Percentiles rank a stretch among this genome's conserved stretches.
phyloP scores from a whole-genome alignment of 2,797 vertebrate genomes.

The Acipenser transmontanus region DNA sequence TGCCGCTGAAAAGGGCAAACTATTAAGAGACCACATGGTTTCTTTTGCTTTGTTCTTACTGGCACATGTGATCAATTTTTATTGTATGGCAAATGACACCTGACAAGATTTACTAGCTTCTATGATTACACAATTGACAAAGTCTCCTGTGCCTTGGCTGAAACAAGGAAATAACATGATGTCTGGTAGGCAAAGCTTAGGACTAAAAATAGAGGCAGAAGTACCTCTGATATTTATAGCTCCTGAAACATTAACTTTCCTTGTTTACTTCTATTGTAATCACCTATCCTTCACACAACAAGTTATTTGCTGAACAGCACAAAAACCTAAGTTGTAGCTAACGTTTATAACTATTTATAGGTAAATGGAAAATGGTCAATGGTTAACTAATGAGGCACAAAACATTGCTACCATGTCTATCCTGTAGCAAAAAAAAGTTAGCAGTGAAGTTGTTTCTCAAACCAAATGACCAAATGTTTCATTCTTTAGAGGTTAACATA shows the following conservation, averaged over 20 bases:
- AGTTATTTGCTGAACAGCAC: conserved; percentile 26
- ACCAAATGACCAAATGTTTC: no score
- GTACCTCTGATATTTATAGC: conserved; percentile 70
- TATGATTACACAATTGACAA: conserved; percentile 44
- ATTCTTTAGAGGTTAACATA: no score
- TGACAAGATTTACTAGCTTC: conserved; percentile 40
- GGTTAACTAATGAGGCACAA: no score
- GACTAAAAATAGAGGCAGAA: conserved; percentile 57
- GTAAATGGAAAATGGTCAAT: background rate
- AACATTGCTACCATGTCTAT: no score
- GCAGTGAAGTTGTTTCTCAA: no score
- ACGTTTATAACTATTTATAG: conserved; percentile 1
- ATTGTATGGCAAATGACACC: conserved; percentile 41
- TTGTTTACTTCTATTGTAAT: conserved; percentile 40
- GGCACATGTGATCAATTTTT: no score
- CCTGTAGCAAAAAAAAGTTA: no score
- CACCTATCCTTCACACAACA: conserved; percentile 27
- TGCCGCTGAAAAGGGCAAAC: conserved; percentile 66
- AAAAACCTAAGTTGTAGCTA: conserved; percentile 13
- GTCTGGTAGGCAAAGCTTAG: conserved; percentile 47
- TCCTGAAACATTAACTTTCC: conserved; percentile 58
- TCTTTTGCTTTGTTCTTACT: conserved; percentile 40
- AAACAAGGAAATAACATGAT: conserved; percentile 44
- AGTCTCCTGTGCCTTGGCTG: conserved; percentile 24
- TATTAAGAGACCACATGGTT: conserved; percentile 58